Conservation (phyloP, 1,140 invertebrate genomes). For the Sycophila sp. region DNA sequence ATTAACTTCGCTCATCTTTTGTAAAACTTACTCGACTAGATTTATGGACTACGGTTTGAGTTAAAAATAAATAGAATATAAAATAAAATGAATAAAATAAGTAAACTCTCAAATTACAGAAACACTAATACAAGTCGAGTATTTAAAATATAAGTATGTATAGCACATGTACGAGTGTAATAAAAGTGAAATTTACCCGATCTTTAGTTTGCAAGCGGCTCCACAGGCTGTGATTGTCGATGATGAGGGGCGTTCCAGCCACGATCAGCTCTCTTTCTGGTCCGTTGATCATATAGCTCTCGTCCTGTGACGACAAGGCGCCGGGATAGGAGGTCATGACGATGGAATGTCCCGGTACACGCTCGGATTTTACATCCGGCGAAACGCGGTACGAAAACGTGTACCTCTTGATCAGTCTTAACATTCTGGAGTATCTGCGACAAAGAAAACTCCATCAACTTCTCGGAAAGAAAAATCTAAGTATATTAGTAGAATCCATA, state of each 20-base stretch:
- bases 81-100: too few species aligned
- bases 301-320: constrained; percentile 86
- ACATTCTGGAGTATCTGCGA: constrained; percentile 82
- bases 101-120: too few species aligned
- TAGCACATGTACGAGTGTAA: too few species aligned
- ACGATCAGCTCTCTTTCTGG: constrained; percentile 67
- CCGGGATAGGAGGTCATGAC: constrained; percentile 89
- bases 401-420: constrained; percentile 90
- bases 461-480: too few species aligned
- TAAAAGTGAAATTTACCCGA: constrained; percentile 42
- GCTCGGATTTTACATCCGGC: constrained; percentile 57
- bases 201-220: constrained; percentile 45
- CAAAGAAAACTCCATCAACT: too few species aligned
- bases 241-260: constrained; percentile 68
- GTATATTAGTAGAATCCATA: too few species aligned
- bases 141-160: too few species aligned
- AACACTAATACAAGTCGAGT: too few species aligned
- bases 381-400: constrained; percentile 80
- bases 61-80: too few species aligned
- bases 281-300: constrained; percentile 79
- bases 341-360: constrained; percentile 71
- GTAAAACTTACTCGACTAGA: too few species aligned
- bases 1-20: too few species aligned
- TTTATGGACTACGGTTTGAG: too few species aligned
- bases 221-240: constrained; percentile 45